A percentile compares a stretch with the other conserved stretches of the same genome.
Conservation (phyloP, 2,888 invertebrate genomes). For the Boloria selene region DNA sequence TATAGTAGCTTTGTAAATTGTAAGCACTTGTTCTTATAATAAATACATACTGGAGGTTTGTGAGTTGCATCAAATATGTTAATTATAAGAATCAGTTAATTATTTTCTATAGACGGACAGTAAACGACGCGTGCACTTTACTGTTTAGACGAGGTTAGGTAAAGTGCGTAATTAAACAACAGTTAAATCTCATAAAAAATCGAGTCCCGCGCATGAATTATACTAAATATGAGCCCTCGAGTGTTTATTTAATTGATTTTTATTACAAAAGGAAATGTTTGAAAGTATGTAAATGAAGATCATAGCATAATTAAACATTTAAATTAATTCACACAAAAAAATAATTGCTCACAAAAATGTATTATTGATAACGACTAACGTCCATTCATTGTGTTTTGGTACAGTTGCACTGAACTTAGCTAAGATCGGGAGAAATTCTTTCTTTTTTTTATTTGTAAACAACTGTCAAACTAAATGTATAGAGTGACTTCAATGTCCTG, state of each 20-base stretch:
- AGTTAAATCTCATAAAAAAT: not conserved
- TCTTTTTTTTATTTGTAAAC: too few species aligned
- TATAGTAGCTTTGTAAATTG: too few species aligned
- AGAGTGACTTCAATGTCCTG: too few species aligned
- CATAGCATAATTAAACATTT: conserved; percentile 8
- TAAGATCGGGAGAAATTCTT: too few species aligned
- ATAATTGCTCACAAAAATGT: not conserved
- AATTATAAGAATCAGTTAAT: not conserved
- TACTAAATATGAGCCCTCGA: conserved; percentile 2
- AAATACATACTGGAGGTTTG: not conserved
- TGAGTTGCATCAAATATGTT: too few species aligned
- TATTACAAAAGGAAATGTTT: conserved; percentile 17
- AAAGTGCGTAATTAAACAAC: not conserved
- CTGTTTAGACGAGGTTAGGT: not conserved
- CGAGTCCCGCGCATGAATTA: not conserved
- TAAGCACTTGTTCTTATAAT: too few species aligned
- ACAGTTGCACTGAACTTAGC: too few species aligned
- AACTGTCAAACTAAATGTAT: too few species aligned
- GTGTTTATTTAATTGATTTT: conserved; percentile 16
- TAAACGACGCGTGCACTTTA: conserved; percentile 2
- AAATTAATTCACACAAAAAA: conserved; percentile 1
- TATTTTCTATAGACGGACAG: not conserved
- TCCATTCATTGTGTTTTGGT: too few species aligned
- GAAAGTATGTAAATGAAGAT: not conserved
- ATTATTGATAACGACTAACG: not conserved